Percentiles rank a stretch among this genome's conserved stretches.
These are phyloP conservation scores for Lagria hirta DNA, from an alignment of 2,888 invertebrate species.

Conservation along the genomic window DNA sequence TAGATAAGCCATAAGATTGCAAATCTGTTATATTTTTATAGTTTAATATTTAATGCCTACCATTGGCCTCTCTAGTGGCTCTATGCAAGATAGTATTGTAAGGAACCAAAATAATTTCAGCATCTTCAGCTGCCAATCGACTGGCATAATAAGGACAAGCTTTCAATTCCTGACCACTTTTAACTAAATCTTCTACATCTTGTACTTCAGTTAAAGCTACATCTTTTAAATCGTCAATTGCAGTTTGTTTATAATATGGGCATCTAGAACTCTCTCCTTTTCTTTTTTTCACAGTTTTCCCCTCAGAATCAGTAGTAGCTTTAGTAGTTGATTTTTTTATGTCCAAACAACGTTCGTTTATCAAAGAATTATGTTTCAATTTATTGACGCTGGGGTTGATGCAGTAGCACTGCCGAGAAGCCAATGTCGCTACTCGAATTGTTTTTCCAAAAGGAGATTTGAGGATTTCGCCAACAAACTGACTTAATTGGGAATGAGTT, in stretches of 20 bases:
- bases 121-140: slow-evolving; percentile 76
- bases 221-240: slow-evolving; percentile 67
- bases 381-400: slow-evolving; percentile 78
- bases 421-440: slow-evolving; percentile 77
- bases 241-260: slow-evolving; percentile 65
- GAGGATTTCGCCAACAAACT: slow-evolving; percentile 91
- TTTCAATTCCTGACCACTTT: slow-evolving; percentile 65
- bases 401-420: slow-evolving; percentile 91
- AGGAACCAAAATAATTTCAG: slow-evolving; percentile 78
- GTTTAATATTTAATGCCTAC: too few species aligned
- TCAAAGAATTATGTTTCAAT: slow-evolving; percentile 72
- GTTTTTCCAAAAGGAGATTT: slow-evolving; percentile 74
- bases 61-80: slow-evolving; percentile 72
- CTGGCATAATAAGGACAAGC: slow-evolving; percentile 95
- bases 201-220: slow-evolving; percentile 68
- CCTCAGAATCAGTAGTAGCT: slow-evolving; percentile 61
- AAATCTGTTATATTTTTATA: too few species aligned
- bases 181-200: slow-evolving; percentile 87
- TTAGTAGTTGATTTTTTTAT: slow-evolving; percentile 68
- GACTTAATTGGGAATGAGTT: slow-evolving; percentile 95
- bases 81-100: slow-evolving; percentile 81
- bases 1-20: too few species aligned
- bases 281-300: slow-evolving; percentile 65
- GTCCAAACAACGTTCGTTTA: slow-evolving; percentile 89
- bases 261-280: slow-evolving; percentile 65